These are phyloP conservation scores for Synodontis membranacea DNA, from an alignment of 2,113 vertebrate genomes.

Conservation along the genomic window DNA sequence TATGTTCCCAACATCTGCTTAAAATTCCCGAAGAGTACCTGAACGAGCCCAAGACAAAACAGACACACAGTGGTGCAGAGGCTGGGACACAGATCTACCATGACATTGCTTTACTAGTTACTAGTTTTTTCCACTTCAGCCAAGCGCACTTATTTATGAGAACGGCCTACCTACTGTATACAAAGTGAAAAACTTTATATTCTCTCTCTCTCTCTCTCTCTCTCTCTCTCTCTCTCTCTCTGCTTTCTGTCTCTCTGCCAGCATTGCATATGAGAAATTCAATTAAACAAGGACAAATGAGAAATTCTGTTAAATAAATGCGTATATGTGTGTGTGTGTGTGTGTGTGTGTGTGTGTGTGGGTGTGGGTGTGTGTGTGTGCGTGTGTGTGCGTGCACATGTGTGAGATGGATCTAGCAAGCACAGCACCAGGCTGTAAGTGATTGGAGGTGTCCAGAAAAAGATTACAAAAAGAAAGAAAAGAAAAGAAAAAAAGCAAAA, in stretches of 20 bases:
- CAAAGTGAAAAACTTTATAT: background rate
- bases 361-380: background rate
- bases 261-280: slow-evolving; percentile 1
- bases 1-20: background rate
- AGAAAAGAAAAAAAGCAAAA: background rate
- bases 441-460: background rate
- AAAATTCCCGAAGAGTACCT: background rate
- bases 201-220: background rate
- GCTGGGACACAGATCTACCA: background rate
- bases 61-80: slow-evolving; percentile 11
- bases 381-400: background rate
- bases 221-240: background rate
- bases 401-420: slow-evolving; percentile 24
- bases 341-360: background rate
- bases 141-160: background rate
- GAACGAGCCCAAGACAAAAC: background rate
- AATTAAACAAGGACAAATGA: slow-evolving; percentile 9
- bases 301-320: no score
- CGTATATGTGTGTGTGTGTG: no score
- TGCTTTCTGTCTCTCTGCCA: background rate
- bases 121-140: background rate
- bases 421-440: background rate
- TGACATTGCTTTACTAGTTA: no score
- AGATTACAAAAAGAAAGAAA: slow-evolving; percentile 2
- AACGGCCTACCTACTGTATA: background rate